Evolutionary conservation across 2,888 invertebrate species (phyloP).

Genomic region (Saturnia japonica): DNA sequence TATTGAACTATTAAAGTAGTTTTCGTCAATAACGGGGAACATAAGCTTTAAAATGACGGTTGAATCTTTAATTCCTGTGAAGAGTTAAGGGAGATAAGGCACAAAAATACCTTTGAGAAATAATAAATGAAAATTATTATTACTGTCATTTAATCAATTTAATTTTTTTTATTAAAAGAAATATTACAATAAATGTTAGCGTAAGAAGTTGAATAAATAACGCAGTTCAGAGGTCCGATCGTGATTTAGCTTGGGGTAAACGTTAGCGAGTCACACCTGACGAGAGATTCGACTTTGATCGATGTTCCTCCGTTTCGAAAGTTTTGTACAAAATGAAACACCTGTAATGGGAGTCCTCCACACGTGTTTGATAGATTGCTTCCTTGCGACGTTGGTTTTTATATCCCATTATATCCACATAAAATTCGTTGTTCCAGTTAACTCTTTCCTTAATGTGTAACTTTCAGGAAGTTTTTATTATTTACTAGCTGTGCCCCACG

Average conservation of each 20-base stretch:
- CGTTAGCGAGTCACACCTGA: constrained; percentile 21
- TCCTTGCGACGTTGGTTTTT: constrained; percentile 21
- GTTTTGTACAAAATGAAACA: constrained; percentile 28
- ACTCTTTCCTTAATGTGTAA: neutral
- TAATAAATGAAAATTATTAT: too few species aligned
- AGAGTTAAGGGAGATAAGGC: too few species aligned
- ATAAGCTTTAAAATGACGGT: too few species aligned
- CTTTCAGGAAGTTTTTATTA: neutral
- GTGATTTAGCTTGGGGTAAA: constrained; percentile 15
- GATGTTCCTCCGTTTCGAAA: constrained; percentile 23
- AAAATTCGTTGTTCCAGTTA: neutral
- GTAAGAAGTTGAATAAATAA: constrained; percentile 8
- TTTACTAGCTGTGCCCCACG: too few species aligned
- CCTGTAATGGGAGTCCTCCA: constrained; percentile 28
- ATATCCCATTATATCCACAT: neutral
- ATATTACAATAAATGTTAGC: neutral
- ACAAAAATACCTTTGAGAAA: too few species aligned
- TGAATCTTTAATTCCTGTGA: too few species aligned
- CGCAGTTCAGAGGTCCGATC: constrained; percentile 9
- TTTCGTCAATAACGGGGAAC: too few species aligned
- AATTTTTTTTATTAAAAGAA: neutral
- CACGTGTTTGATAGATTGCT: constrained; percentile 33
- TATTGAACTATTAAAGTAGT: too few species aligned
- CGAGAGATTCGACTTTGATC: constrained; percentile 30
- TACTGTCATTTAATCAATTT: too few species aligned